Evolutionary conservation across 2,113 vertebrate genomes (phyloP).

Genomic region (Nerophis ophidion): DNA sequence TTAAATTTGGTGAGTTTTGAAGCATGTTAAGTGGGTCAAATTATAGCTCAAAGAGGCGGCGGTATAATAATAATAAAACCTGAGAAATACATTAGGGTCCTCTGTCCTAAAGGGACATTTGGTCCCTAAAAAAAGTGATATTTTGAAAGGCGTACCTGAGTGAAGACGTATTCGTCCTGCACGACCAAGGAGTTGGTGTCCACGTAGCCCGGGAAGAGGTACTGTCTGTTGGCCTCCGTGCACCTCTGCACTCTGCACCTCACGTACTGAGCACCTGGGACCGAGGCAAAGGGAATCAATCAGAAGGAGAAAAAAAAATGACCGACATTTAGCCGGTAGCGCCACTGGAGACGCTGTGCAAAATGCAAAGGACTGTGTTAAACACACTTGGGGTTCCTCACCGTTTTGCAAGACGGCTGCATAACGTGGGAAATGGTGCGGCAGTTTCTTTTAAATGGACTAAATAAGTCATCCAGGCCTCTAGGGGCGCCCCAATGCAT

Average conservation of each 20-base stretch:
- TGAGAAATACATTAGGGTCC: no score
- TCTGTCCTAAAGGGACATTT: no score
- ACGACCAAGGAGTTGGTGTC: conserved; percentile 92
- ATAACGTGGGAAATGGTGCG: not conserved
- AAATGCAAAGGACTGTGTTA: not conserved
- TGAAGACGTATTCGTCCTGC: conserved; percentile 94
- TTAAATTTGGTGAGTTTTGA: no score
- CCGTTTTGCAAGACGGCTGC: conserved; percentile 10
- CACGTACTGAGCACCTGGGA: conserved; percentile 86
- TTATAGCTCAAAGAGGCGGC: no score
- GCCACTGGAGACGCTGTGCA: conserved; percentile 13
- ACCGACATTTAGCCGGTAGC: conserved; percentile 23
- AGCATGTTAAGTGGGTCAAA: no score
- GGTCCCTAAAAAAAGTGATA: conserved; percentile 16
- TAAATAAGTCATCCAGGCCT: no score
- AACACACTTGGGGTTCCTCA: conserved; percentile 2
- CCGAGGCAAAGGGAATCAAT: conserved; percentile 41
- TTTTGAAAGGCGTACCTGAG: conserved; percentile 73
- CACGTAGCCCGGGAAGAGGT: conserved; percentile 83
- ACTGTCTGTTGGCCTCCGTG: conserved; percentile 77
- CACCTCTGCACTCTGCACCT: conserved; percentile 91
- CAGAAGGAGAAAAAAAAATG: conserved; percentile 41
- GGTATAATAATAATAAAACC: no score
- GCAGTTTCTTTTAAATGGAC: no score
- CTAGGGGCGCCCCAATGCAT: no score